Base-by-base conservation (phyloP, 2,888 invertebrate genomes). In the Onchidella celtica region DNA sequence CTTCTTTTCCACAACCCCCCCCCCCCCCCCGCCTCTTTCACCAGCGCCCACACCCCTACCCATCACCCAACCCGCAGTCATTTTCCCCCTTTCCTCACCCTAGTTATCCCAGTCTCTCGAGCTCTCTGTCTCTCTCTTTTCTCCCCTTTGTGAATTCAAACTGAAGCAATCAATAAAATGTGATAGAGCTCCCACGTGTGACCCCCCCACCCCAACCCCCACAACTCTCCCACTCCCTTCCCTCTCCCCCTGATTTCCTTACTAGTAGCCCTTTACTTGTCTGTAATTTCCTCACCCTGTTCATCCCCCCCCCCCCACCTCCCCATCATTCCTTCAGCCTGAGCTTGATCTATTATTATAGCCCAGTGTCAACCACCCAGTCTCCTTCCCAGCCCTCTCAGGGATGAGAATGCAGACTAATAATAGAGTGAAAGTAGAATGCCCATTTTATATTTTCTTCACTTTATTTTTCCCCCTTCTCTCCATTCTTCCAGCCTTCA, bases 91-190 rank as follows among this genome's bases (percentile, higher is more conserved):
- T 24, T 24, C 59, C 9, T 59, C 59, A 59, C 21, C 59, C 9
- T 17, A 47, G 47, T 47, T 17, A 6, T 17, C 6, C 47, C 17
- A 11, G 47, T 17, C 17, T 47, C 17, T 47, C 47, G 6, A 11
- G n/a, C n/a, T 47, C 47, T 47, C 47, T 47, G 9, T 14, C 66
- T 27, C 27, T 63, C 34, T 61, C 61, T 38, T 47, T n/a, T 63
- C 38, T 27, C 27, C 2, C 4, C 1, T 27, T 24, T 36, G 59
- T 57, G 70, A 70, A 34, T 32, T 70, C 69, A 57, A 59, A 73
- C 61, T 61, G n/a, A 59, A 73, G 73, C 17, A 73, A 73, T 73
- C 73, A 73, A 73, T 73, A 73, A 73, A 73, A 34, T 73, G 59
- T 59, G 59, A 72, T 72, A 66, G 55, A 69, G 59, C 65, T 72